Conservation (phyloP, 1,140 invertebrate genomes). For the Papilio machaon region DNA sequence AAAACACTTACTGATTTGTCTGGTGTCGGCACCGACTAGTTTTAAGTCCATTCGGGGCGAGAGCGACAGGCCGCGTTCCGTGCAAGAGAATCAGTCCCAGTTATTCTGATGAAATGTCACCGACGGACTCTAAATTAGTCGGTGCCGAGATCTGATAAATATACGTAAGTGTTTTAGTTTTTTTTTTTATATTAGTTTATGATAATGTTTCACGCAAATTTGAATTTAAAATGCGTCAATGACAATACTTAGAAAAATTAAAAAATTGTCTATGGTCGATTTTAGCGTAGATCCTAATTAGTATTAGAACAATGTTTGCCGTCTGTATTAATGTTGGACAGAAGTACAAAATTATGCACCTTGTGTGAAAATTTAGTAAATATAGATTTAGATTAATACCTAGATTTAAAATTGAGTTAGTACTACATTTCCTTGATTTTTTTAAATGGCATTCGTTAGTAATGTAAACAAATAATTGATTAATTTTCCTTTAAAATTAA, state of each 20-base stretch:
- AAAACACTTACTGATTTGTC: no score
- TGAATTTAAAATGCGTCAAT: conserved; percentile 3
- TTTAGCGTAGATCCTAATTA: not conserved
- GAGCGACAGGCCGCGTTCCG: no score
- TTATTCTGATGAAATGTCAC: no score
- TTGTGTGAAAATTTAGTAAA: not conserved
- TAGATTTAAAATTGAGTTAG: not conserved
- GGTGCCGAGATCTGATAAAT: no score
- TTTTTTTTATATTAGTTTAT: no score
- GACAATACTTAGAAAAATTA: conserved; percentile 16
- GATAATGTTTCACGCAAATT: no score
- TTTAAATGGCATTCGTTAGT: not conserved
- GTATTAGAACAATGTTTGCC: not conserved
- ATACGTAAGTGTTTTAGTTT: no score
- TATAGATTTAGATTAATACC: not conserved
- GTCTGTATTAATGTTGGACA: not conserved
- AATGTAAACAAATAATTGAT: not conserved
- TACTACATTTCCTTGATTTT: not conserved
- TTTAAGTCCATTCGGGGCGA: no score
- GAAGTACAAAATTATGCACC: conserved; percentile 14
- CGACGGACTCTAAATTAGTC: no score
- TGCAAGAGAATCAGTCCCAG: no score
- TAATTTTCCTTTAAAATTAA: no score
- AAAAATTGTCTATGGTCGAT: conserved; percentile 10
- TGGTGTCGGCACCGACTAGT: no score